These are phyloP conservation scores for Nemotelus pantherinus DNA, from an alignment of 2,888 invertebrate genomes.

Conservation along the genomic window DNA sequence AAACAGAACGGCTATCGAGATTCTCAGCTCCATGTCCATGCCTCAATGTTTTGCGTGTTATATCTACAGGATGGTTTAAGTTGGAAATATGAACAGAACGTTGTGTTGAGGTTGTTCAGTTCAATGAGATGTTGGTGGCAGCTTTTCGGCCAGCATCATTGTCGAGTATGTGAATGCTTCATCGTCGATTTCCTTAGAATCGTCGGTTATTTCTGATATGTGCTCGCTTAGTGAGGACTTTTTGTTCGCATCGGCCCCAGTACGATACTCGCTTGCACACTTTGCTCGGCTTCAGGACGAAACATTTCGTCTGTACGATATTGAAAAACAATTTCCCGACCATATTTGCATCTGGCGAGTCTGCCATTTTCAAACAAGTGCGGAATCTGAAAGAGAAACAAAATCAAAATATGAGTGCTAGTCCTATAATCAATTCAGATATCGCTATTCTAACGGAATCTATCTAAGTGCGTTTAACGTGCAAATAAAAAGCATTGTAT, in stretches of 20 bases:
- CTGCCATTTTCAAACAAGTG: conserved; percentile 88
- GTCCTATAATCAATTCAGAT: background rate
- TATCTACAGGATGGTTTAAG: background rate
- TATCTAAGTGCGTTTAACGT: background rate
- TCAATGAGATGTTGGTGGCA: too few relatives aligned
- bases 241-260: conserved; percentile 83
- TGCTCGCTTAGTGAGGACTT: conserved; percentile 76
- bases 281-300: conserved; percentile 81
- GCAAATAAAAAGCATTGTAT: too few relatives aligned
- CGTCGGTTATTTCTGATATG: conserved; percentile 75
- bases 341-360: conserved; percentile 86
- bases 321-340: conserved; percentile 96
- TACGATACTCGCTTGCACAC: conserved; percentile 80
- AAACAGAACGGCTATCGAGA: background rate
- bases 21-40: background rate
- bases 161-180: background rate
- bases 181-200: conserved; percentile 56
- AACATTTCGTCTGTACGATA: conserved; percentile 93
- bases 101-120: too few relatives aligned
- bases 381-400: conserved; percentile 77
- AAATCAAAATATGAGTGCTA: conserved; percentile 2
- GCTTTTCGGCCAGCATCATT: too few relatives aligned
- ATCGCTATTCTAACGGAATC: background rate
- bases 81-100: background rate
- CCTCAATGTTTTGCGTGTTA: background rate